Percentiles rank a stretch among this genome's conserved stretches.
Conservation (phyloP, 2,888 invertebrate species). For the Fragum sueziense region DNA sequence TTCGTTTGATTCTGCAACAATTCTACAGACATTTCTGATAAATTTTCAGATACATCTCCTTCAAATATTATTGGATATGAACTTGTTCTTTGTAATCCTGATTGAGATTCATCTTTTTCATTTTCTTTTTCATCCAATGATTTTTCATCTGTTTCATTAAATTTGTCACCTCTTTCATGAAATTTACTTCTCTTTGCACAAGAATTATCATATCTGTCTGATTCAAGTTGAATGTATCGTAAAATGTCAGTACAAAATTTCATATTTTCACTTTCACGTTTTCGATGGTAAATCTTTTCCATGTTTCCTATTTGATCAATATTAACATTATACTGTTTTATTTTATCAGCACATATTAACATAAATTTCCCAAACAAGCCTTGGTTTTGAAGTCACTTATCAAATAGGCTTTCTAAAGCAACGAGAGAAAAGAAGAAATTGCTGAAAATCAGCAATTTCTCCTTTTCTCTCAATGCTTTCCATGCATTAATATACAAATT, state of each 20-base stretch:
- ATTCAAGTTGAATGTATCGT: slow-evolving; percentile 10
- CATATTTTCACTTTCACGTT: slow-evolving; percentile 2
- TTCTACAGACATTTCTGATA: neutral
- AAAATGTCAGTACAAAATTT: slow-evolving; percentile 1
- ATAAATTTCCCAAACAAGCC: neutral
- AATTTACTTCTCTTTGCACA: neutral
- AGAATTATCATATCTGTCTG: neutral
- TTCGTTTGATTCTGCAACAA: neutral
- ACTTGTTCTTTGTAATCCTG: neutral
- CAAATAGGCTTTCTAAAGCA: neutral
- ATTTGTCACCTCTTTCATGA: neutral
- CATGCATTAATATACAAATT: no score
- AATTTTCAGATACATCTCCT: neutral
- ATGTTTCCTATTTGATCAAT: no score
- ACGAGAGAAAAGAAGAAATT: neutral
- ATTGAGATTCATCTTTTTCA: neutral
- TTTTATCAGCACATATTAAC: no score
- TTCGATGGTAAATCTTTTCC: neutral
- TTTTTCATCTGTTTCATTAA: neutral
- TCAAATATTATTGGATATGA: neutral
- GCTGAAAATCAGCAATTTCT: neutral
- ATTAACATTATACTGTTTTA: no score
- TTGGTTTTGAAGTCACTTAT: neutral
- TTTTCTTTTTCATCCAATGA: neutral
- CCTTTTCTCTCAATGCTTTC: no score